A percentile compares a stretch with the other conserved stretches of the same genome.
Evolutionary conservation across 2,888 invertebrate genomes (phyloP).

Genomic region (Caenorhabditis sp.): DNA sequence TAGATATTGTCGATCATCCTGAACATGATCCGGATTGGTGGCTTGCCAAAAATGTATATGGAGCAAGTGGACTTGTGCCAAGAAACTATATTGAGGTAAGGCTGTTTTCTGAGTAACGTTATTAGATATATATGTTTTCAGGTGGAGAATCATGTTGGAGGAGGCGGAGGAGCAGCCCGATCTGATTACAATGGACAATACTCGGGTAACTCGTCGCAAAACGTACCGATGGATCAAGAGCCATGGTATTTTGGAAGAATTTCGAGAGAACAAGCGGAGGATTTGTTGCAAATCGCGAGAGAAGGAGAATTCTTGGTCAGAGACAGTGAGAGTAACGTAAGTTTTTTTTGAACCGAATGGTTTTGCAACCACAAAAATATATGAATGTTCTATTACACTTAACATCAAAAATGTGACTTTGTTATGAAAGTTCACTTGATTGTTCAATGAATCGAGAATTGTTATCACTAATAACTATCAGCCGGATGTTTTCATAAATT

Average conservation of each 20-base stretch:
- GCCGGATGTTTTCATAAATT: too few relatives aligned
- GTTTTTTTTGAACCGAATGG: conserved; percentile 9
- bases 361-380: neutral
- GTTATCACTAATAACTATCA: too few relatives aligned
- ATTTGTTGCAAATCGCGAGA: conserved; percentile 89
- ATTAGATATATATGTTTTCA: conserved; percentile 8
- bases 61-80: conserved; percentile 92
- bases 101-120: neutral
- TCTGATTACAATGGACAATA: neutral
- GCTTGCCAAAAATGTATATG: conserved; percentile 90
- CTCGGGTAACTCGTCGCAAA: neutral
- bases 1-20: conserved; percentile 94
- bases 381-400: too few relatives aligned
- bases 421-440: too few relatives aligned
- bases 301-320: conserved; percentile 98
- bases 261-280: conserved; percentile 93
- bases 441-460: too few relatives aligned
- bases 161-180: neutral
- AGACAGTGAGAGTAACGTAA: conserved; percentile 97
- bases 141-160: conserved; percentile 3
- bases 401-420: too few relatives aligned
- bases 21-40: conserved; percentile 98
- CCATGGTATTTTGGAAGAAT: conserved; percentile 98
- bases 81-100: conserved; percentile 74
- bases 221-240: conserved; percentile 54